Base-by-base conservation (phyloP, 2,888 invertebrate species). In the Busseola fusca region DNA sequence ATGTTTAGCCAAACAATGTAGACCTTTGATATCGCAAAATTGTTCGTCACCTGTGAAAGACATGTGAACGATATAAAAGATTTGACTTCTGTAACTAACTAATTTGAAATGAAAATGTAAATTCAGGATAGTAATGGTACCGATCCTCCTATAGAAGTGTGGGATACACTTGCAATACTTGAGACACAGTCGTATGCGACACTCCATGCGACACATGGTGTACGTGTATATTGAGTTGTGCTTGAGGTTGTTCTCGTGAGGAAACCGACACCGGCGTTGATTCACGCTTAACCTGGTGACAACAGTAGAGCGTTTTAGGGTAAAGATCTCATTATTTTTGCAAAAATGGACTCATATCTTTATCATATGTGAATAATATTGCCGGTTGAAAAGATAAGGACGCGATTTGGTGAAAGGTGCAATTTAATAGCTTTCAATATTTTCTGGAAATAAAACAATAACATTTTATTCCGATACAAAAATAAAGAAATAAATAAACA, bases 141-240 rank as follows among this genome's bases (percentile, higher is more conserved):
- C 96, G 74, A 96, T 94, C 73, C 94, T 96, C 76, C 97, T 96
- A 81, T 97, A 97, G 87, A 98, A 98, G 89, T 97, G 97, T 0
- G 98, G 98, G 50, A 97, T 93, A 88, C 98, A 98, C 0, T 96
- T 96, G 87, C 98, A 98, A 66, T 96, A 91, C 72, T 96, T 93
- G 14, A 96, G 90, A 45, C 97, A 96, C 42, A 97, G 90, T 14
- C 92, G 91, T 83, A 97, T 96, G 50, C 97, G 96, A 81, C 98
- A 98, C 87, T 98, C 97, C 92, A 97, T 97, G 14, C 97, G 93
- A 81, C 98, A 98, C 88, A 97, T 92, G 0, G 96, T 97, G 84
- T 96, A 97, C 3, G 97, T 96, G 90, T 98, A 98, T 50, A 97
- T 96, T 0, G 97, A 96, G 82, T 96, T 97, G 78, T 97, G 97